Evolutionary conservation across 2,888 invertebrate species (phyloP), one percentile per base, ranked within the genome.

Genomic region (Alloscopus bannaensis): DNA sequence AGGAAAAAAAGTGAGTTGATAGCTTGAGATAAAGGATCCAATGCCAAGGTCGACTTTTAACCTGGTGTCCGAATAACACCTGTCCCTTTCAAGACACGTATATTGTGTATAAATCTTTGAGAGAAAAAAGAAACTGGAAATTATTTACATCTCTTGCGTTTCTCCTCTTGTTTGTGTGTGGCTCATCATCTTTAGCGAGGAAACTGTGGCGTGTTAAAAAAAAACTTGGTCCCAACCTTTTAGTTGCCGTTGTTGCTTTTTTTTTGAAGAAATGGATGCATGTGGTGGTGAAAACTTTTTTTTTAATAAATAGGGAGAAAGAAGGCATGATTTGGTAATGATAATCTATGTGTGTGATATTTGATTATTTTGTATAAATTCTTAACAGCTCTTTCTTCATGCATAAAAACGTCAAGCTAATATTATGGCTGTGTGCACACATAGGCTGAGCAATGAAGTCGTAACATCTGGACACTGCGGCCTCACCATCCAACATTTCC

Each of bases 21-120:
- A 36, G 76, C 59, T 40, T 45, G 26, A 45, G 57, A n/a, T 68
- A 64, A 60, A 72, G 70, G 68, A 81, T 80, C 79, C 85, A 85
- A 82, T 84, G 85, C 83, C 85, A 85, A 85, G 85, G 85, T 71
- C 85, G 84, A 85, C 79, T 84, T 77, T 84, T 85, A 83, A 84
- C 84, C 85, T 84, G 83, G 73, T 80, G 68, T 73, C 71, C 83
- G 84, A 84, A 79, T 73, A 84, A 85, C 85, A 85, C 85, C 85
- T 85, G 85, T 80, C 82, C 75, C 75, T 76, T 73, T 80, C 31
- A 72, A 52, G 36, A 50, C 18, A 62, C 16, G 11, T n/a, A 26
- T 8, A 20, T 28, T n/a, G n/a, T n/a, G n/a, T n/a, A n/a, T n/a
- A n/a, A n/a, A n/a, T n/a, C n/a, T n/a, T n/a, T n/a, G n/a, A n/a